A percentile compares a stretch with the other conserved stretches of the same genome.
Conservation (phyloP, 2,797 vertebrate genomes). For the Streptopelia turtur region DNA sequence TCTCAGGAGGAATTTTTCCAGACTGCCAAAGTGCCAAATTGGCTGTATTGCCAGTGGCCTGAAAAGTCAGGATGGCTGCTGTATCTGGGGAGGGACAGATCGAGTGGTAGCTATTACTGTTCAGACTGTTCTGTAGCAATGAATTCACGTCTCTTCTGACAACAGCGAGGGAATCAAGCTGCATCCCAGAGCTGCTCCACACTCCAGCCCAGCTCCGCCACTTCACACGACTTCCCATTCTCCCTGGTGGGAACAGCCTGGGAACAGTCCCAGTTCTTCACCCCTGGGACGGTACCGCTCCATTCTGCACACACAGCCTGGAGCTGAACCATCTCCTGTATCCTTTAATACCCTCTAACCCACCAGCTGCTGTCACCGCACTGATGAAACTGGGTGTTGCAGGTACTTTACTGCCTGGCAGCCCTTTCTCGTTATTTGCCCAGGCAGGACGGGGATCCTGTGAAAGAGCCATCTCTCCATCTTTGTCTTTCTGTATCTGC, state of each 20-base stretch:
- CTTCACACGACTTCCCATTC: not conserved
- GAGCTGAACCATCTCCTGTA: not conserved
- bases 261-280: not conserved
- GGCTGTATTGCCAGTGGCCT: not conserved
- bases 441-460: not conserved
- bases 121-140: not conserved
- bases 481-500: not conserved
- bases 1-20: not conserved
- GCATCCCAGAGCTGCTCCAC: not conserved
- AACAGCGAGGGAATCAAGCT: not conserved
- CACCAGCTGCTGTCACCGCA: not conserved
- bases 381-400: not conserved
- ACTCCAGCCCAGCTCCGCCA: not conserved
- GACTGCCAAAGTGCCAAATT: not conserved
- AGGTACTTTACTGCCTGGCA: not conserved
- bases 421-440: not conserved
- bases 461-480: not conserved
- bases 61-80: not conserved
- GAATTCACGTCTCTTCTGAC: not conserved
- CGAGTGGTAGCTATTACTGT: not conserved
- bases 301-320: not conserved
- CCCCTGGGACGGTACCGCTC: not conserved
- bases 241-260: not conserved
- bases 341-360: not conserved
- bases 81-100: not conserved